Percentiles rank a stretch among this genome's conserved stretches.
These are phyloP conservation scores for Drosophila obscura DNA, from an alignment of 1,140 invertebrate genomes.

Conservation along the genomic window DNA sequence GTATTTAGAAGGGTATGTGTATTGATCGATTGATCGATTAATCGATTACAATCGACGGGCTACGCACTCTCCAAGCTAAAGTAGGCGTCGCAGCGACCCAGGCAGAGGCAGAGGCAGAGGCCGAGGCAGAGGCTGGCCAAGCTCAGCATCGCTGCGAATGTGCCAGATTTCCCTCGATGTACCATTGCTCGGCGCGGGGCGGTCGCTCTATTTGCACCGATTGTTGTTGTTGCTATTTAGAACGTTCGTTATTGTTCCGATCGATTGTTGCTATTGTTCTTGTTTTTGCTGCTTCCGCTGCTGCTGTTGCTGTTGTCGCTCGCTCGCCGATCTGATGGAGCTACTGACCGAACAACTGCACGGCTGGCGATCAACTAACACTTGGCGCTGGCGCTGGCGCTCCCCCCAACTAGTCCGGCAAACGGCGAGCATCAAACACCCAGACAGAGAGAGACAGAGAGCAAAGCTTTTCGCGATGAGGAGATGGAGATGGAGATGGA, in stretches of 20 bases:
- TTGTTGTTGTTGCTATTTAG: neutral
- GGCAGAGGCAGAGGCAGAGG: conserved; percentile 12
- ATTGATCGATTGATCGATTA: too few relatives aligned
- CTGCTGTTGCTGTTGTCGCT: neutral
- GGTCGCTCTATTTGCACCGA: neutral
- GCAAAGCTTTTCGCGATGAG: too few relatives aligned
- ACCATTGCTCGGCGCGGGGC: conserved; percentile 41
- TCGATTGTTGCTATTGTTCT: conserved; percentile 3
- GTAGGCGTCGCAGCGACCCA: conserved; percentile 41
- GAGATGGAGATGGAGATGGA: too few relatives aligned
- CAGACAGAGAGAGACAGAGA: too few relatives aligned
- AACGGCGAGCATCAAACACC: too few relatives aligned
- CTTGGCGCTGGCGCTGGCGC: neutral
- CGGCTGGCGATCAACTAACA: conserved; percentile 41
- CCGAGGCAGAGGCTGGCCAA: conserved; percentile 30
- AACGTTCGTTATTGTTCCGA: neutral
- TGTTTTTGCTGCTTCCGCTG: neutral
- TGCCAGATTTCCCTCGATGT: conserved; percentile 2
- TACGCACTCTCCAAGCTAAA: conserved; percentile 61
- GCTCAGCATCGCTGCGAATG: conserved; percentile 29
- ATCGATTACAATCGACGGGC: neutral
- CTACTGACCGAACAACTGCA: conserved; percentile 30
- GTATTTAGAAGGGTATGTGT: too few relatives aligned
- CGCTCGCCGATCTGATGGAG: neutral
- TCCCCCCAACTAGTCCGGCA: neutral